phyloP scores from a whole-genome alignment of 2,113 vertebrate species.

The Toxotes chatareus region DNA sequence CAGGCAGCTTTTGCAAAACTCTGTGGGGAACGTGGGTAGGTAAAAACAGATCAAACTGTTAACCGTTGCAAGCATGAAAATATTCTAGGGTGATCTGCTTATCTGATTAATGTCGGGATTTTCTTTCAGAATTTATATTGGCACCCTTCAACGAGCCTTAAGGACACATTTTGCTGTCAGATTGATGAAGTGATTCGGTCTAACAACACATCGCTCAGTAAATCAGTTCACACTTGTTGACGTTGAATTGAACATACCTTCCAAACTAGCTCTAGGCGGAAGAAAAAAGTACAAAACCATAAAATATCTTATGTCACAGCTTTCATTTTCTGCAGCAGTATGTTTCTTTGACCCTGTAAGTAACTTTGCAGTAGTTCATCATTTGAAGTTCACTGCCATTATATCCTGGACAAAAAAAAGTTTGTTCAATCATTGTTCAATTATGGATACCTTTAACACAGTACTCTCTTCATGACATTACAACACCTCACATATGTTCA shows the following conservation, averaged over 20 bases:
- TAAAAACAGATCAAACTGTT: neutral
- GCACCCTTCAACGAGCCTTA: slow-evolving; percentile 10
- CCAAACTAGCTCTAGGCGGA: neutral
- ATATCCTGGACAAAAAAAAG: no score
- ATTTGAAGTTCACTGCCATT: no score
- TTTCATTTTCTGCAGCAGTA: neutral
- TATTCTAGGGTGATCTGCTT: neutral
- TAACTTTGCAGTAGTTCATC: neutral
- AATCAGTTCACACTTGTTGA: slow-evolving; percentile 25
- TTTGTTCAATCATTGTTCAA: no score
- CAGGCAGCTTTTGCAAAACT: neutral
- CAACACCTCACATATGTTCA: no score
- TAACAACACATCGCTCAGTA: neutral
- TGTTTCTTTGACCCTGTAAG: no score
- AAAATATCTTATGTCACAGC: neutral
- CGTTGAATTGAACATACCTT: slow-evolving; percentile 15
- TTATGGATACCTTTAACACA: no score
- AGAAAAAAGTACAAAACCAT: neutral
- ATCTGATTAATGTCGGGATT: neutral
- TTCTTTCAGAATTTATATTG: neutral
- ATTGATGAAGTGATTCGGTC: slow-evolving; percentile 7
- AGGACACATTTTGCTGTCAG: slow-evolving; percentile 19
- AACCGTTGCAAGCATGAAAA: neutral
- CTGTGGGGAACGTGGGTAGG: neutral
- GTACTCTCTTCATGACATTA: no score